Evolutionary conservation across 2,797 vertebrate genomes (phyloP).

Genomic region (Lutjanus argentimaculatus): DNA sequence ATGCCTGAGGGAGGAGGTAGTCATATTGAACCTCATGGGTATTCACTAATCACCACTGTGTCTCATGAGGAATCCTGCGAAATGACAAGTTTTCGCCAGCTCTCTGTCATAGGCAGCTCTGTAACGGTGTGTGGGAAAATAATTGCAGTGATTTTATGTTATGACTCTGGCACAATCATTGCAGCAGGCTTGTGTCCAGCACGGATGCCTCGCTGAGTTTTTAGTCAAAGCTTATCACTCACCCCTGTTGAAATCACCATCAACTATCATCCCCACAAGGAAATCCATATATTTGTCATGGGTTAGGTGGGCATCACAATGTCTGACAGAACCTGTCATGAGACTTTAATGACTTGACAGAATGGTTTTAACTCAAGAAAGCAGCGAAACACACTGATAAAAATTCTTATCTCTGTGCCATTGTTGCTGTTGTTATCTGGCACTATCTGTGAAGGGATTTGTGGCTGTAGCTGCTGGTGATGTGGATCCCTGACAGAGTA

Average conservation of each 20-base stretch:
- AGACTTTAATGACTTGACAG: conserved; percentile 23
- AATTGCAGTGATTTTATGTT: conserved; percentile 54
- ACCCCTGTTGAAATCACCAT: conserved; percentile 21
- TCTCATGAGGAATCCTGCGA: conserved; percentile 59
- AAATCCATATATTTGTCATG: conserved; percentile 58
- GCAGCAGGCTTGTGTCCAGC: conserved; percentile 42
- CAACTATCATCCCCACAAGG: conserved; percentile 18
- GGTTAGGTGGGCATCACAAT: conserved; percentile 26
- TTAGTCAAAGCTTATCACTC: conserved; percentile 43
- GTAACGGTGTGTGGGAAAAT: conserved; percentile 50
- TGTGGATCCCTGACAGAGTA: conserved; percentile 55
- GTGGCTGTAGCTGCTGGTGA: conserved; percentile 38
- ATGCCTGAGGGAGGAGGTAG: conserved; percentile 64
- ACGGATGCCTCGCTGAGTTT: conserved; percentile 40
- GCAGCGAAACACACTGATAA: conserved; percentile 20
- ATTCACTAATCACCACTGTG: conserved; percentile 65
- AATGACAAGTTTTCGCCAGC: conserved; percentile 58
- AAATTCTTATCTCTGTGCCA: conserved; percentile 43
- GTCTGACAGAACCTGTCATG: conserved; percentile 23
- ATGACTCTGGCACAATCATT: conserved; percentile 24
- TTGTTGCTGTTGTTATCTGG: conserved; percentile 55
- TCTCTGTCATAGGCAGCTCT: conserved; percentile 37
- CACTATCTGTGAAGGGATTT: conserved; percentile 50
- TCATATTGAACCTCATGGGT: conserved; percentile 64
- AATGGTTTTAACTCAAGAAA: conserved; percentile 37